These are phyloP conservation scores for Ochotona princeps DNA, from an alignment of 2,113 vertebrate species.

Conservation along the genomic window DNA sequence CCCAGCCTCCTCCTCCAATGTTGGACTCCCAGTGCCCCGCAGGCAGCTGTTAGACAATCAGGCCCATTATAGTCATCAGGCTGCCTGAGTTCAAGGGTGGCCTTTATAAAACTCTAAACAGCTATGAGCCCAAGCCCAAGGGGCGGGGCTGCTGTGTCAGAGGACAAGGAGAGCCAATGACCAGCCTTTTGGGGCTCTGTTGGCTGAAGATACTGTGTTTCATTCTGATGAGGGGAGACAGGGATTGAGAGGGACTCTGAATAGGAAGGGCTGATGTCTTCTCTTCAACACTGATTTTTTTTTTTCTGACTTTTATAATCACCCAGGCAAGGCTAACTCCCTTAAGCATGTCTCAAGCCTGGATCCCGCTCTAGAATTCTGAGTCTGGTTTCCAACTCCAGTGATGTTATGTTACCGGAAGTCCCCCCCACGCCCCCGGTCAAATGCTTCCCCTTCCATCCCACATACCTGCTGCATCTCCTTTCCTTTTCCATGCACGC, in stretches of 20 bases:
- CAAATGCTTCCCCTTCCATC: too few relatives aligned
- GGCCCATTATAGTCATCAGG: conserved; percentile 80
- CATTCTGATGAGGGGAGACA: conserved; percentile 72
- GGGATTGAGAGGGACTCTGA: not conserved
- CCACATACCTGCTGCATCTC: too few relatives aligned
- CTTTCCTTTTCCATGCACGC: not conserved
- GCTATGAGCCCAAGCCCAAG: conserved; percentile 86
- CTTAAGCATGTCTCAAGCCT: not conserved
- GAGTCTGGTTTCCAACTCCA: not conserved
- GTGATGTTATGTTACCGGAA: not conserved
- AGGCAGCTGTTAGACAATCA: conserved; percentile 79
- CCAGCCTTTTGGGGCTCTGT: conserved; percentile 77
- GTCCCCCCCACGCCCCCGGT: not conserved
- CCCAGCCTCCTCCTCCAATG: conserved; percentile 61
- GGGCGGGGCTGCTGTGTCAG: conserved; percentile 81
- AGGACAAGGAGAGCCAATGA: conserved; percentile 85
- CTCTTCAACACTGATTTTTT: not conserved
- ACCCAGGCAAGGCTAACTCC: not conserved
- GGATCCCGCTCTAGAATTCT: not conserved
- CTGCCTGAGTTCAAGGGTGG: conserved; percentile 83
- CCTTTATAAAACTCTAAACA: conserved; percentile 86
- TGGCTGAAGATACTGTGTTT: conserved; percentile 84
- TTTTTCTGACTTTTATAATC: not conserved
- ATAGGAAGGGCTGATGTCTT: not conserved
- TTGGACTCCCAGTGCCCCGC: conserved; percentile 57